phyloP scores from a whole-genome alignment of 2,113 vertebrate species.

The Merops nubicus region DNA sequence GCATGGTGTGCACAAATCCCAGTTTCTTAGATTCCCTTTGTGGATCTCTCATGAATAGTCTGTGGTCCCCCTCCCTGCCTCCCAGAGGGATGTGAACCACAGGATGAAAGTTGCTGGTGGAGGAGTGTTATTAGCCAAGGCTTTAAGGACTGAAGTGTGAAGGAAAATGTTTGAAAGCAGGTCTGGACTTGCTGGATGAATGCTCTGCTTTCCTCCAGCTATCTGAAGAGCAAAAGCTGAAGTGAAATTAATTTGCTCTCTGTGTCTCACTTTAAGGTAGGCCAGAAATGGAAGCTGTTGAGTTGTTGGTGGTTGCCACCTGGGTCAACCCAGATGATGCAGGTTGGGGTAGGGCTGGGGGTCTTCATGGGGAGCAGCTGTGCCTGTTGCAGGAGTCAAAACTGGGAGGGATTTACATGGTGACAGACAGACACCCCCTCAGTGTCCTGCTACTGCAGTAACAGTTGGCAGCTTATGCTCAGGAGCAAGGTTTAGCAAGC shows the following conservation, averaged over 20 bases:
- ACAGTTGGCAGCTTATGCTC: neutral
- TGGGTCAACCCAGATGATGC: neutral
- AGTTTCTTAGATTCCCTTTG: neutral
- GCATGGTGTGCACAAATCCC: neutral
- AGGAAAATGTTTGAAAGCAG: neutral
- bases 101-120: constrained; percentile 1
- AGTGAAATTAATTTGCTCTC: neutral
- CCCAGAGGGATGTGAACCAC: neutral
- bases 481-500: neutral
- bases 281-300: neutral
- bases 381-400: neutral
- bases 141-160: neutral
- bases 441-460: neutral
- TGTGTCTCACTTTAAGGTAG: neutral
- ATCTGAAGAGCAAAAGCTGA: neutral
- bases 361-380: neutral
- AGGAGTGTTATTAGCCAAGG: neutral
- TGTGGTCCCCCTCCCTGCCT: neutral
- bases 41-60: neutral
- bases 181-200: neutral
- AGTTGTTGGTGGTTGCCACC: neutral
- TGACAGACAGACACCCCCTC: neutral
- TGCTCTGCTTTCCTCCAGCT: neutral
- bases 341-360: neutral
- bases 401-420: neutral